Conservation (phyloP, 2,113 vertebrate genomes). For the Raja brachyura region DNA sequence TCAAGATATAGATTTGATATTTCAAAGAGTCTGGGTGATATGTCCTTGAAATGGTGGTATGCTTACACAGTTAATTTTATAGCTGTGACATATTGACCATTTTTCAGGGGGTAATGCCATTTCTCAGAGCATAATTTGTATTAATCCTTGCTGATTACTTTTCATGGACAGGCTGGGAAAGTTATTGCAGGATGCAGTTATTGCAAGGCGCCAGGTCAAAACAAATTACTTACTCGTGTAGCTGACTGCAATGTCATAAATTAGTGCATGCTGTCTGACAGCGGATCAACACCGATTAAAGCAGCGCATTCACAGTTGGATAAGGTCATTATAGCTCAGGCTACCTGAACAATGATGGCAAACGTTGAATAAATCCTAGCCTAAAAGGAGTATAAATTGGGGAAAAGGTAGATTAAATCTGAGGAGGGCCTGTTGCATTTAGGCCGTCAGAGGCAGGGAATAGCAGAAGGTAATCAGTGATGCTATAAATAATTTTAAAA, state of each 20-base stretch:
- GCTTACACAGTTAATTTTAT: background rate
- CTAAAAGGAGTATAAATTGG: background rate
- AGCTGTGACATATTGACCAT: background rate
- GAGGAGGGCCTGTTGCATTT: background rate
- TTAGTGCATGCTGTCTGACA: background rate
- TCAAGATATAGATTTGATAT: too few relatives aligned
- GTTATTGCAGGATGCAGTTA: background rate
- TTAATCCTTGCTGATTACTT: background rate
- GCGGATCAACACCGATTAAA: background rate
- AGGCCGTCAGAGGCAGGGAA: background rate
- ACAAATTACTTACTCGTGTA: background rate
- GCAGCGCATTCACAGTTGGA: background rate
- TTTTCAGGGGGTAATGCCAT: background rate
- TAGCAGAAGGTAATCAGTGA: constrained; percentile 7
- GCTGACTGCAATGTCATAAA: background rate
- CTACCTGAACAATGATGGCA: background rate
- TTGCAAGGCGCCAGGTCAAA: background rate
- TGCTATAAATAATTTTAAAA: background rate
- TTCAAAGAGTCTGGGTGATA: too few relatives aligned
- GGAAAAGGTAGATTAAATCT: background rate
- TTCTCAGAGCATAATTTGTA: background rate
- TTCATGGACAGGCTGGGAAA: background rate
- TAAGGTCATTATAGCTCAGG: background rate
- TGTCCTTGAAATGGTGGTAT: background rate
- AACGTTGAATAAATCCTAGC: background rate